A percentile compares a stretch with the other conserved stretches of the same genome.
These are phyloP conservation scores for Ceuthmochares aereus DNA, from an alignment of 2,113 vertebrate genomes.

Conservation along the genomic window DNA sequence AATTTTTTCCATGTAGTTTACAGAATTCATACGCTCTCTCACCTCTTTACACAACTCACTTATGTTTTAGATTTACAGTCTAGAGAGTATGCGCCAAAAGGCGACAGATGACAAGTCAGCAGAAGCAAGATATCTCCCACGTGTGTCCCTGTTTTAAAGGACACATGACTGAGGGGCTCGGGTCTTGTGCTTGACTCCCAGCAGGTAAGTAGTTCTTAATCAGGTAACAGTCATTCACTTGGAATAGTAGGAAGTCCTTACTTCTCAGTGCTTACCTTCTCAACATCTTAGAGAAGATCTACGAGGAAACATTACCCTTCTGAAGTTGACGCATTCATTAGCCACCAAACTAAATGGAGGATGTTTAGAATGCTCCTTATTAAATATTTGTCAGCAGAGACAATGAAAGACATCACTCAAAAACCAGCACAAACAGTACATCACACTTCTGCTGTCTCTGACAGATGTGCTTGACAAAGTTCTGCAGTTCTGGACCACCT, in stretches of 20 bases:
- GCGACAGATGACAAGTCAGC: neutral
- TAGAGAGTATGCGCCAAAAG: neutral
- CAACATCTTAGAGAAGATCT: neutral
- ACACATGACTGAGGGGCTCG: neutral
- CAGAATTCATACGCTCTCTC: neutral
- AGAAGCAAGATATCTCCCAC: neutral
- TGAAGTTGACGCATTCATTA: neutral
- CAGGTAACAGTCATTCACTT: neutral
- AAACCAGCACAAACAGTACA: neutral
- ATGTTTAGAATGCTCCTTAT: neutral
- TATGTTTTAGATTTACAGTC: neutral
- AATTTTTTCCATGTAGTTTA: neutral
- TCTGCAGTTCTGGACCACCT: neutral
- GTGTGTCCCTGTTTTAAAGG: neutral
- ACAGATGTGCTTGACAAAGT: neutral
- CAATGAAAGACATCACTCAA: neutral
- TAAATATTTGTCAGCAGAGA: neutral
- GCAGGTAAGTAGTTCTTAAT: neutral
- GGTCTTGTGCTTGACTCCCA: neutral
- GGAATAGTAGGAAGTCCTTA: neutral
- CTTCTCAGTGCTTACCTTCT: neutral
- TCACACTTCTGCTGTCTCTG: neutral
- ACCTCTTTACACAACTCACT: fast-evolving
- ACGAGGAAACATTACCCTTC: neutral
- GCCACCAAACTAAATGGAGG: neutral